Evolutionary conservation across 2,888 invertebrate genomes (phyloP), one percentile per base, ranked within the genome.

Genomic region (Alviniconcha strummeri): DNA sequence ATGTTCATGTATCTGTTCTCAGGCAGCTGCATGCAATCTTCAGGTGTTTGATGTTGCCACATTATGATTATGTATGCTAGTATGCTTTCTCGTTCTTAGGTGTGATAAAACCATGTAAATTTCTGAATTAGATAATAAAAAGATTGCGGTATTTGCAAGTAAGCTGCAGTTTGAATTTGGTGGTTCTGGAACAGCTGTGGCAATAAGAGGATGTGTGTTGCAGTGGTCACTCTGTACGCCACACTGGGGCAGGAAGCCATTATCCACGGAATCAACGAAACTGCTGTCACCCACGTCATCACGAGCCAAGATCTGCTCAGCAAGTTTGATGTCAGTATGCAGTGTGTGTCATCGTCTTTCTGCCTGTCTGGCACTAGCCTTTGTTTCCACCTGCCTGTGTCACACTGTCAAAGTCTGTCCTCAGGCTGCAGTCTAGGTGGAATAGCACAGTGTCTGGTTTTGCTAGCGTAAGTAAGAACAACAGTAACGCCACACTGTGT

Each of bases 181-280:
- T 36, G 36, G 36, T 3, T 36, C 36, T 36, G 36, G 36, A n/a
- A 67, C 67, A 67, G n/a, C 67, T 17, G 13, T 17, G 15, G 13
- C 67, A 67, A n/a, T 67, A 67, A 67, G 13, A 67, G n/a, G 13
- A 67, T 67, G n/a, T 69, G 9, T 71, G 72, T 72, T 72, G 11
- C 56, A 56, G 57, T 52, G n/a, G 52, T 84, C 55, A 99, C 99
- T 0, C 96, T 99, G 89, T 99, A 99, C 94, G 97, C 99, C 2
- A 99, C 99, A 0, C 95, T 99, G 17, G 98, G 99, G 67, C 98
- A 98, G 92, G 72, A 77, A 52, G 99, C 98, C 3, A 97, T 99
- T 86, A 96, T 97, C 8, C 98, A 98, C 94, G 98, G 98, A 89
- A 97, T 99, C 92, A 98, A 98, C 93, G 98, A 99, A 95, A 98